Evolutionary conservation across 1,140 invertebrate species (phyloP), one percentile per base, ranked within the genome.

Genomic region (Cepaea nemoralis): DNA sequence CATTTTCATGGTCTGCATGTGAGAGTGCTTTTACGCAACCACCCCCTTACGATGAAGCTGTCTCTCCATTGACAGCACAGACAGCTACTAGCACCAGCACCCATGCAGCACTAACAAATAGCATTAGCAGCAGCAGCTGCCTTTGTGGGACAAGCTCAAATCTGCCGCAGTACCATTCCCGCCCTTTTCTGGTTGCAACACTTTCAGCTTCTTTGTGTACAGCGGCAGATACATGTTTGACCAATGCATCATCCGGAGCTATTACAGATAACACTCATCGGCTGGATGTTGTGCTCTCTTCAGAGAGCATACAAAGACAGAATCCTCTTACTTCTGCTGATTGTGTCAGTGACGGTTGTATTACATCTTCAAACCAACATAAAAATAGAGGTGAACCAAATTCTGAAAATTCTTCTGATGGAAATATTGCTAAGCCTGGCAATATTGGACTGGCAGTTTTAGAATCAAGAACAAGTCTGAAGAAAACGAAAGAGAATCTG

Each of bases 31-130:
- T 63, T 12, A 35, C 55, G 27, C 75, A 77, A 24, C 75, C 75
- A 24, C 75, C 75, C 6, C 40, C 75, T 35, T 77, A 77, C 35
- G 75, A 77, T 16, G 75, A 77, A 50, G 48, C 75, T 1, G n/a
- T 66, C 22, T 77, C 55, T 12, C 50, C 75, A 22, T 27, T 2
- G 31, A 66, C 31, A 33, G 12, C 75, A 19, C 55, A 40, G 42
- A 16, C 31, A 19, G 24, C 37, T 35, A 19, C 10, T 35, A 37
- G 3, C 40, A 6, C 14, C 33, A 5, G 12, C 55, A 63, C 24
- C 35, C 0, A 5, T 39, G 16, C 59, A 3, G 37, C 55, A n/a
- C n/a, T 2, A 77, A 39, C 48, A 63, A 42, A n/a, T n/a, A n/a
- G n/a, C n/a, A n/a, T n/a, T n/a, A n/a, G n/a, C n/a, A 39, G 19